A percentile compares a stretch with the other conserved stretches of the same genome.
These are phyloP conservation scores for Arctia plantaginis DNA, from an alignment of 2,888 invertebrate species.

Conservation along the genomic window DNA sequence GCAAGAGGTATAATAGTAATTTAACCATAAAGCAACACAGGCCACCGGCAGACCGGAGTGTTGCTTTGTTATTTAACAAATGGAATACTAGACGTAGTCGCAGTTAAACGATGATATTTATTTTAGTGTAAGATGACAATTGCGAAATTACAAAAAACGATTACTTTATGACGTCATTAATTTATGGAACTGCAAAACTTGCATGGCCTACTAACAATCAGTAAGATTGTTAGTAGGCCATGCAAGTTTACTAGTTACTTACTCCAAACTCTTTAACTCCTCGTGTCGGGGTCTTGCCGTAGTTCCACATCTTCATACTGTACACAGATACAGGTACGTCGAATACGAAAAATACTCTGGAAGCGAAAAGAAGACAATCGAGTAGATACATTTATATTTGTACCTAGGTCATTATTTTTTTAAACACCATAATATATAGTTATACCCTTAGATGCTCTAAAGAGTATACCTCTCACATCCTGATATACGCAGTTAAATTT, in stretches of 20 bases:
- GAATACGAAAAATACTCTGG: conserved; percentile 92
- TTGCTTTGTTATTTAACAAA: too few relatives aligned
- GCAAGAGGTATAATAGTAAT: neutral
- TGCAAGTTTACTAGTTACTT: conserved; percentile 56
- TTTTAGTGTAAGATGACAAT: too few relatives aligned
- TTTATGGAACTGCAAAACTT: too few relatives aligned
- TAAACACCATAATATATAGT: too few relatives aligned
- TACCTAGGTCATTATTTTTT: too few relatives aligned
- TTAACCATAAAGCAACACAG: too few relatives aligned
- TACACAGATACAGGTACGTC: conserved; percentile 91
- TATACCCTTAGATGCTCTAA: too few relatives aligned
- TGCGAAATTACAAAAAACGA: neutral
- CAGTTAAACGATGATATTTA: neutral
- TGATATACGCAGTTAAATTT: neutral
- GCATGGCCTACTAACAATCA: too few relatives aligned
- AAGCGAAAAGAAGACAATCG: conserved; percentile 28
- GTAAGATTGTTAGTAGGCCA: too few relatives aligned
- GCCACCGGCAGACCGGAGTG: too few relatives aligned
- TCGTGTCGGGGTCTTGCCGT: conserved; percentile 91
- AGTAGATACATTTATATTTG: neutral
- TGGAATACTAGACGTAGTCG: neutral
- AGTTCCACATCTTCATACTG: conserved; percentile 93
- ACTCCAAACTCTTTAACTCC: conserved; percentile 95
- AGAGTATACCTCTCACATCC: too few relatives aligned
- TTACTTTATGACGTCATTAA: neutral